Evolutionary conservation across 2,888 invertebrate species (phyloP).

Genomic region (Cynaeus angustus): DNA sequence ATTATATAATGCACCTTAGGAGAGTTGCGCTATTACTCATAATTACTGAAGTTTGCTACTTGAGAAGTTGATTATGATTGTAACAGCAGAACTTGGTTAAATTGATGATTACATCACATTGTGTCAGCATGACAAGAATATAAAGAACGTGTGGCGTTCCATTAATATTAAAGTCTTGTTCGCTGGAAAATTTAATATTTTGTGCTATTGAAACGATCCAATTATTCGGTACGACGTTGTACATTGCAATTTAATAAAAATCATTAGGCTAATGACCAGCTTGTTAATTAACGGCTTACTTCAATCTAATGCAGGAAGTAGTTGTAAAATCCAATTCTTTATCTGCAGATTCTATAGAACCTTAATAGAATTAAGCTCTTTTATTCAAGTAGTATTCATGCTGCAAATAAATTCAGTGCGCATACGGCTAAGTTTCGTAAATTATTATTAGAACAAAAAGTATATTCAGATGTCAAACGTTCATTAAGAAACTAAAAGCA

Average conservation of each 20-base stretch:
- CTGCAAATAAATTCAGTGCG: conserved; percentile 17
- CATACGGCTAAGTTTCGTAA: conserved; percentile 17
- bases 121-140: conserved; percentile 16
- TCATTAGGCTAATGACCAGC: too few species aligned
- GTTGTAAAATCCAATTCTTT: too few species aligned
- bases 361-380: too few species aligned
- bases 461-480: conserved; percentile 19
- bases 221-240: not conserved
- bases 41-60: conserved; percentile 30
- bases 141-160: conserved; percentile 11
- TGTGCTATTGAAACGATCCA: not conserved
- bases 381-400: conserved; percentile 28
- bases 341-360: too few species aligned
- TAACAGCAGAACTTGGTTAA: conserved; percentile 16
- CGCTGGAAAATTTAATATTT: not conserved
- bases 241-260: not conserved
- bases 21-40: conserved; percentile 25
- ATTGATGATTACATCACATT: conserved; percentile 21
- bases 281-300: too few species aligned
- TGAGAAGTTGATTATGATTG: conserved; percentile 17
- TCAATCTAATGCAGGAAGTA: too few species aligned
- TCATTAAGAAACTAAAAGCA: conserved; percentile 15
- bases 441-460: conserved; percentile 26
- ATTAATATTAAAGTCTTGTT: conserved; percentile 7
- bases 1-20: conserved; percentile 10